These are phyloP conservation scores for Pyrrhia umbra DNA, from an alignment of 2,888 invertebrate species.

Conservation along the genomic window DNA sequence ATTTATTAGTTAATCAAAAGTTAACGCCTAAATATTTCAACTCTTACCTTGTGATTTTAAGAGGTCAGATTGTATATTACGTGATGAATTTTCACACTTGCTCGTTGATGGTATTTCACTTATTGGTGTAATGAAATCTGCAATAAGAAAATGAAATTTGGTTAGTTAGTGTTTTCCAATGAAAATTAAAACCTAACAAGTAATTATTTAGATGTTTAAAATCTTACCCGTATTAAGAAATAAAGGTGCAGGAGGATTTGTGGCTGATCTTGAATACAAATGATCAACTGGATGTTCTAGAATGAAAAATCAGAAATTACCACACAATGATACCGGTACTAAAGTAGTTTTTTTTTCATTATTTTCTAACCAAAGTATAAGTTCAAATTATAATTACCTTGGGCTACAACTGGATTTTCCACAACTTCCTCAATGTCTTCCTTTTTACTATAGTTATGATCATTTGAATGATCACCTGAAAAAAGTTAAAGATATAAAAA, in stretches of 20 bases:
- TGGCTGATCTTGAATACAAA: not conserved
- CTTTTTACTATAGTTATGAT: no score
- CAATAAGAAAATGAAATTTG: constrained; percentile 6
- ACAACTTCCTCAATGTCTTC: no score
- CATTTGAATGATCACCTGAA: no score
- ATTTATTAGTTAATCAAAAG: no score
- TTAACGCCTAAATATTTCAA: no score
- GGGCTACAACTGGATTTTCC: not conserved
- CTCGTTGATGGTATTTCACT: not conserved
- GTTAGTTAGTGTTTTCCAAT: no score
- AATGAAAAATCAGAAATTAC: constrained; percentile 1
- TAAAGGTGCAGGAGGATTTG: not conserved
- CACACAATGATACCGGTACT: no score
- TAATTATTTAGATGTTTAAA: no score
- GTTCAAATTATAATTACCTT: not conserved
- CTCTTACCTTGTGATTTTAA: constrained; percentile 1
- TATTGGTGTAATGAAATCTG: not conserved
- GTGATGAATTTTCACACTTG: not conserved
- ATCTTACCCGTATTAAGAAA: not conserved
- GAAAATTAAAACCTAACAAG: no score
- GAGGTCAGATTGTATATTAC: not conserved
- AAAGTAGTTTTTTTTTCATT: no score
- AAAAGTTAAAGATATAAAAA: no score
- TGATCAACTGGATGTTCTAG: constrained; percentile 15
- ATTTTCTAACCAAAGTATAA: not conserved